These are phyloP conservation scores for Cryptomyrus ogoouensis DNA, from an alignment of 2,113 vertebrate species.

Conservation along the genomic window DNA sequence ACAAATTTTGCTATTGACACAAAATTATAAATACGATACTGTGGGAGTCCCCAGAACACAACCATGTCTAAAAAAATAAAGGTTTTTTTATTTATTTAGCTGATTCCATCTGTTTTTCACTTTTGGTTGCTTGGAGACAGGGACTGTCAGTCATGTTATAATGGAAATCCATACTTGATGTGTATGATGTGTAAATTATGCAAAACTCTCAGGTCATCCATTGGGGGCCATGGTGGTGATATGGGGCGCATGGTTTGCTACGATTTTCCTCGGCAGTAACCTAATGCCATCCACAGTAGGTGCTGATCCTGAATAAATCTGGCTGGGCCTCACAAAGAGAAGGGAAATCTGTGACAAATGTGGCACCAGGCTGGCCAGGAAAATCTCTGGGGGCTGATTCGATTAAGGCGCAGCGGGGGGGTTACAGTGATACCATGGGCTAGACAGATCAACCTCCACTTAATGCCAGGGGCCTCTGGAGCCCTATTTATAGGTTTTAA, in stretches of 20 bases:
- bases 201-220: neutral
- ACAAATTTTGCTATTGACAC: too few species aligned
- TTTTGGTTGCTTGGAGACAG: too few species aligned
- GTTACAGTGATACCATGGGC: neutral
- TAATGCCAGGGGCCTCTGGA: neutral
- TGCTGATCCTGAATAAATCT: neutral
- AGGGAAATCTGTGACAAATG: neutral
- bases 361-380: neutral
- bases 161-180: neutral
- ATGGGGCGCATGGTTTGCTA: neutral
- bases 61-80: too few species aligned
- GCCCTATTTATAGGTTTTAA: conserved; percentile 1
- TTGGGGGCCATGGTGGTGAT: neutral
- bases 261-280: neutral
- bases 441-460: neutral
- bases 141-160: too few species aligned
- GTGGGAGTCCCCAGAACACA: too few species aligned
- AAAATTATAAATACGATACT: too few species aligned
- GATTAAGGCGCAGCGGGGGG: neutral
- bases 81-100: too few species aligned
- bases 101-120: too few species aligned
- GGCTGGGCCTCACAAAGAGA: neutral
- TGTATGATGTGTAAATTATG: neutral
- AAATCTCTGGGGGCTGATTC: neutral
- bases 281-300: neutral